These are phyloP conservation scores for Solen grandis DNA, from an alignment of 1,140 invertebrate species.

Conservation along the genomic window DNA sequence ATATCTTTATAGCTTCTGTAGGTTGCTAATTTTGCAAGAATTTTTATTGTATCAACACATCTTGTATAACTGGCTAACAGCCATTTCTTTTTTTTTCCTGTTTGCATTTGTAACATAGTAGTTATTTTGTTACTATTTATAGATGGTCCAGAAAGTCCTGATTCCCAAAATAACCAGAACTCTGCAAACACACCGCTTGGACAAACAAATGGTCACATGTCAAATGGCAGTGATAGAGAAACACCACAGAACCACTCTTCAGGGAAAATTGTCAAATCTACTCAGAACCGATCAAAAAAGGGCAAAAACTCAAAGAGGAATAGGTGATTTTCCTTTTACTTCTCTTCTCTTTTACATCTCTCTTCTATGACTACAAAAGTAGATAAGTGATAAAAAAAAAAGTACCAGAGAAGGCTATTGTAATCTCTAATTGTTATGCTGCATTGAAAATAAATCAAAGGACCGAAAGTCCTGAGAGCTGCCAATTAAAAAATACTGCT, in stretches of 20 bases:
- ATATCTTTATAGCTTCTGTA: too few species aligned
- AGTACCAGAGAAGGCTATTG: background rate
- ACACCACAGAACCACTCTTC: slow-evolving; percentile 73
- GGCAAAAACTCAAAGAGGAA: slow-evolving; percentile 80
- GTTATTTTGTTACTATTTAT: too few species aligned
- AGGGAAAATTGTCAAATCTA: slow-evolving; percentile 81
- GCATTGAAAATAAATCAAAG: too few species aligned
- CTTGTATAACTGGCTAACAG: too few species aligned
- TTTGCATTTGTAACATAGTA: too few species aligned
- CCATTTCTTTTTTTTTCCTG: too few species aligned
- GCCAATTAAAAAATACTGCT: too few species aligned
- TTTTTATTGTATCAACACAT: too few species aligned
- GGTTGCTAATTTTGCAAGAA: too few species aligned
- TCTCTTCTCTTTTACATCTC: too few species aligned
- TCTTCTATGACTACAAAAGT: background rate
- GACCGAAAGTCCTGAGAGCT: too few species aligned
- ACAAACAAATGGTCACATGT: slow-evolving; percentile 81
- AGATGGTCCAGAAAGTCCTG: slow-evolving; percentile 91
- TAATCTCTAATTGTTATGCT: too few species aligned
- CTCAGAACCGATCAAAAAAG: slow-evolving; percentile 78
- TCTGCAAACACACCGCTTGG: slow-evolving; percentile 83
- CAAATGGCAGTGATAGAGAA: slow-evolving; percentile 61
- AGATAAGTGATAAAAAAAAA: background rate
- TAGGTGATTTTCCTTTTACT: slow-evolving; percentile 68
- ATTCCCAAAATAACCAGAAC: slow-evolving; percentile 90